phyloP scores from a whole-genome alignment of 2,888 invertebrate species.

The Germaria angustata region DNA sequence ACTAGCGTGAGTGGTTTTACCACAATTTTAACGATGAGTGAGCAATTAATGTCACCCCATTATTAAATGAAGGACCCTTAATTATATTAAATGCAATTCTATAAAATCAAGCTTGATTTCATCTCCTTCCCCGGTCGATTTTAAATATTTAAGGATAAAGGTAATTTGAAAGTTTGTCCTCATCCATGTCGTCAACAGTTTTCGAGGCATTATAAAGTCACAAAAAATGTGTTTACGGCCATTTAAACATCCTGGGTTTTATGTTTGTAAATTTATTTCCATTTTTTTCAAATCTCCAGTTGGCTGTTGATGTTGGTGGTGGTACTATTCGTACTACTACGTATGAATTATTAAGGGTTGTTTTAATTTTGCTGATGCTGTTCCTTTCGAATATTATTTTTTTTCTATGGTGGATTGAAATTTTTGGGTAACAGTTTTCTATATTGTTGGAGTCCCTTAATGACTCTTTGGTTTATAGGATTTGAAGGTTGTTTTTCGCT shows the following conservation, averaged over 20 bases:
- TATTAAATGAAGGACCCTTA: slow-evolving; percentile 79
- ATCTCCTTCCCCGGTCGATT: not conserved
- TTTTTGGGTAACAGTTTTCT: slow-evolving; percentile 43
- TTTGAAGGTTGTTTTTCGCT: slow-evolving; percentile 51
- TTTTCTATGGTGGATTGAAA: slow-evolving; percentile 15
- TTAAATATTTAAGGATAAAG: slow-evolving; percentile 7
- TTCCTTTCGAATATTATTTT: not conserved
- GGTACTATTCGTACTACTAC: not conserved
- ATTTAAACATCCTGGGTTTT: slow-evolving; percentile 53
- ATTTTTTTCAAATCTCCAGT: not conserved
- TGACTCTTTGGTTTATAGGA: slow-evolving; percentile 73
- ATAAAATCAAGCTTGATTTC: slow-evolving; percentile 62
- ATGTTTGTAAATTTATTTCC: slow-evolving; percentile 1
- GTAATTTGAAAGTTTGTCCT: slow-evolving; percentile 58
- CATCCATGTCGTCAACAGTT: slow-evolving; percentile 60
- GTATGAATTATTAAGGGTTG: slow-evolving; percentile 61
- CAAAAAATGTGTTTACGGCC: slow-evolving; percentile 70
- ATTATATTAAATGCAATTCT: slow-evolving; percentile 79
- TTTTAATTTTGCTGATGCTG: slow-evolving; percentile 19
- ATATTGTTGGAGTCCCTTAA: slow-evolving; percentile 72
- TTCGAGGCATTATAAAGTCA: slow-evolving; percentile 67
- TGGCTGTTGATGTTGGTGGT: slow-evolving; percentile 27
- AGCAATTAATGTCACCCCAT: slow-evolving; percentile 81
- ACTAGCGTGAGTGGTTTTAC: slow-evolving; percentile 67
- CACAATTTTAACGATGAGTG: slow-evolving; percentile 71